These are phyloP conservation scores for Epinotia nisella DNA, from an alignment of 2,888 invertebrate species.

Conservation along the genomic window DNA sequence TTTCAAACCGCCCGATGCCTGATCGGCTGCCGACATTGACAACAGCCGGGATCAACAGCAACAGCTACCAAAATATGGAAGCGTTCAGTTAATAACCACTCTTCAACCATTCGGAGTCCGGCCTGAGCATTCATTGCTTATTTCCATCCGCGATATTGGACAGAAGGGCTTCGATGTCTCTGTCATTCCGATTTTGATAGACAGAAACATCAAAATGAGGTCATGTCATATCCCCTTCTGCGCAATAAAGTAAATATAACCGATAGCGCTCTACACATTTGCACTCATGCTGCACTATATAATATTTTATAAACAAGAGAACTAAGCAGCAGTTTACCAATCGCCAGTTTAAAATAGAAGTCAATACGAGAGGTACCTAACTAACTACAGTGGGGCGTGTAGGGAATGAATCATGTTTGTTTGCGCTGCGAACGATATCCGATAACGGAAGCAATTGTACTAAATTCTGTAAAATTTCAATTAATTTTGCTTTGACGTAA, in stretches of 20 bases:
- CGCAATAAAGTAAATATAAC: background rate
- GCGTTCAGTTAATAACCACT: too few species aligned
- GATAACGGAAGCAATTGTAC: slow-evolving; percentile 23
- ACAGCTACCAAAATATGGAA: too few species aligned
- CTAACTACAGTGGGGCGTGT: background rate
- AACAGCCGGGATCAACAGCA: too few species aligned
- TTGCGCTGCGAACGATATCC: background rate
- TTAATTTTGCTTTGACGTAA: background rate
- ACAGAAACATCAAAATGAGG: too few species aligned
- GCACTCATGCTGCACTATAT: background rate
- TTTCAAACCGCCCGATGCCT: too few species aligned
- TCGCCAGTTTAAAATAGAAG: slow-evolving; percentile 29
- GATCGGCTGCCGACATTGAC: background rate
- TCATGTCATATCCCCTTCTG: background rate
- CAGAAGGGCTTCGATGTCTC: too few species aligned
- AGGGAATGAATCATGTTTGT: slow-evolving; percentile 9
- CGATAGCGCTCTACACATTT: background rate
- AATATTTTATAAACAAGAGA: slow-evolving; percentile 23
- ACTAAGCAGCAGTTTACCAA: slow-evolving; percentile 30
- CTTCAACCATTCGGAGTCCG: too few species aligned
- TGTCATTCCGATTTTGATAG: too few species aligned
- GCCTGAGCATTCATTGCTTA: too few species aligned
- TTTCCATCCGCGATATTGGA: too few species aligned
- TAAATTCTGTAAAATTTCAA: background rate
- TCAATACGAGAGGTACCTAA: slow-evolving; percentile 13